Evolutionary conservation across 1,140 invertebrate species (phyloP).

Genomic region (Cotesia vestalis): DNA sequence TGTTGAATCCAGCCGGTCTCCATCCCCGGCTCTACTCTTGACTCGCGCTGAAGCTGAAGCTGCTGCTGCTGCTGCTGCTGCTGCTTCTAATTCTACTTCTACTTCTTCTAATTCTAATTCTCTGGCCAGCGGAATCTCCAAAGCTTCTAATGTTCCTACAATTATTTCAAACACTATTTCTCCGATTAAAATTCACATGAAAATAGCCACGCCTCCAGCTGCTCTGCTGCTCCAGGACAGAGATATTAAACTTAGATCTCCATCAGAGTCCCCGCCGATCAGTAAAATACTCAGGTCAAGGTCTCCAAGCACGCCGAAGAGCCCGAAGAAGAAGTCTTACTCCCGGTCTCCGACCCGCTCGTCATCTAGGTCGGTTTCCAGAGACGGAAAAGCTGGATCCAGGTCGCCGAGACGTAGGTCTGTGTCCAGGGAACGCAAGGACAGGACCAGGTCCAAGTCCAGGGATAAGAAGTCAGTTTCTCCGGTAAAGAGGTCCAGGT

Average conservation of each 20-base stretch:
- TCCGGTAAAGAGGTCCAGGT: constrained; percentile 30
- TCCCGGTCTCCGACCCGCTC: constrained; percentile 36
- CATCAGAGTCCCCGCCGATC: constrained; percentile 31
- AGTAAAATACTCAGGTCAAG: constrained; percentile 16
- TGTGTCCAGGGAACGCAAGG: constrained; percentile 37
- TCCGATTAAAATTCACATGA: not conserved
- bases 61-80: too few relatives aligned
- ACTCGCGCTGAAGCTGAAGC: constrained; percentile 35
- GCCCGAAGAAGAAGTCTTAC: constrained; percentile 33
- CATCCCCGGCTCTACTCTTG: constrained; percentile 40
- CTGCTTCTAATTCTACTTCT: not conserved
- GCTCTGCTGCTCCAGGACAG: not conserved
- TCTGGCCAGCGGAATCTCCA: not conserved
- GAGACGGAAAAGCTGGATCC: not conserved
- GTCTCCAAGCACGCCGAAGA: constrained; percentile 25
- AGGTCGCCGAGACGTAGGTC: constrained; percentile 37
- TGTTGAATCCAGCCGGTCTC: constrained; percentile 40
- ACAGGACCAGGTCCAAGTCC: constrained; percentile 38
- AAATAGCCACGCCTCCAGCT: not conserved
- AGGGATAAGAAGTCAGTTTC: constrained; percentile 44
- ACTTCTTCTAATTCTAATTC: not conserved
- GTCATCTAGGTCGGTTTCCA: not conserved
- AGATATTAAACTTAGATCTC: constrained; percentile 24
- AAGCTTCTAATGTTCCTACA: too few relatives aligned
- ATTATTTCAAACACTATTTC: constrained; percentile 1